Percentiles rank a stretch among this genome's conserved stretches.
Conservation (phyloP, 2,888 invertebrate species). For the Drosophila trichaetosa region DNA sequence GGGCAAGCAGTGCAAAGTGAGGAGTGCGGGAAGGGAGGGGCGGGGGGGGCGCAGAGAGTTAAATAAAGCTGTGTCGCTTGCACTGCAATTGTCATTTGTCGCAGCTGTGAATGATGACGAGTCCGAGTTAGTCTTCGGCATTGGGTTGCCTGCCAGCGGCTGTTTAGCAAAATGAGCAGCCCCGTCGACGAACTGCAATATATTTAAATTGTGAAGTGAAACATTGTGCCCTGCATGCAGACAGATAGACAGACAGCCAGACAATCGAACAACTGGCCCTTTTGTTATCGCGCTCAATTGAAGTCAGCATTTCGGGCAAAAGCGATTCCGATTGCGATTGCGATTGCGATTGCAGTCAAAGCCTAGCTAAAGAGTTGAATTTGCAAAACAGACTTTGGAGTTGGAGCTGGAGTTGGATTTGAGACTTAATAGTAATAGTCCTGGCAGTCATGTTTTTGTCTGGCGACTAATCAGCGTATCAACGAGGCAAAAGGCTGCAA, state of each 20-base stretch:
- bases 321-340: slow-evolving; percentile 6
- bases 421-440: neutral
- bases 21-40: too few relatives aligned
- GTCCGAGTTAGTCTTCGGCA: slow-evolving; percentile 32
- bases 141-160: slow-evolving; percentile 52
- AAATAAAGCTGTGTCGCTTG: slow-evolving; percentile 61
- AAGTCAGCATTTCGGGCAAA: slow-evolving; percentile 34
- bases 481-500: neutral
- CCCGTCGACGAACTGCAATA: slow-evolving; percentile 31
- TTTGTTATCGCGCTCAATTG: slow-evolving; percentile 60
- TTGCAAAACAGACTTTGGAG: neutral
- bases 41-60: neutral
- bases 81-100: slow-evolving; percentile 76
- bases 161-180: slow-evolving; percentile 68
- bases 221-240: slow-evolving; percentile 17
- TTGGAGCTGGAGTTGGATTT: neutral
- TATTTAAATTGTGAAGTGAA: slow-evolving; percentile 33
- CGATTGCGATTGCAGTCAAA: slow-evolving; percentile 19
- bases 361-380: neutral
- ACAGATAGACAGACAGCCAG: neutral
- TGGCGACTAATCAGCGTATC: slow-evolving; percentile 40
- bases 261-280: slow-evolving; percentile 37
- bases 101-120: slow-evolving; percentile 61
- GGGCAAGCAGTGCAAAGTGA: neutral
- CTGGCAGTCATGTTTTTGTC: neutral